phyloP scores from a whole-genome alignment of 2,888 invertebrate genomes.

The Mesochorus sp. region DNA sequence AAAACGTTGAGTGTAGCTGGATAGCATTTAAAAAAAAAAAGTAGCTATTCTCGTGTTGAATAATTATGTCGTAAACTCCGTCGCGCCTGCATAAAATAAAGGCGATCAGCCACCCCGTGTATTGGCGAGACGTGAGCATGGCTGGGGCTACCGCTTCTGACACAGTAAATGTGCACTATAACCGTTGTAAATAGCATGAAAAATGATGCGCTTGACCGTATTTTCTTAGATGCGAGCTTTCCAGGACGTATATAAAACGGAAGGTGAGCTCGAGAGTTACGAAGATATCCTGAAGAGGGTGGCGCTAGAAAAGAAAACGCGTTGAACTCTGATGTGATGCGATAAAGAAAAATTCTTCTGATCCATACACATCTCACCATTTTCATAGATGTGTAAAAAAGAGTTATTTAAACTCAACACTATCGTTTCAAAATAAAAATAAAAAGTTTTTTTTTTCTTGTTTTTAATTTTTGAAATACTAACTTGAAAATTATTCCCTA shows the following conservation, averaged over 20 bases:
- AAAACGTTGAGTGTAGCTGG: background rate
- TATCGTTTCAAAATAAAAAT: too few species aligned
- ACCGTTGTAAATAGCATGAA: constrained; percentile 48
- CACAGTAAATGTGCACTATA: constrained; percentile 28
- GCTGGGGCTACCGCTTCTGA: constrained; percentile 1
- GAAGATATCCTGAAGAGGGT: constrained; percentile 4
- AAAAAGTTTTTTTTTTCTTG: too few species aligned
- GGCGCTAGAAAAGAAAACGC: background rate
- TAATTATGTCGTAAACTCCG: background rate
- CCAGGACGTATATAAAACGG: constrained; percentile 31
- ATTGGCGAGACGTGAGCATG: background rate
- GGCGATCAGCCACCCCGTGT: background rate
- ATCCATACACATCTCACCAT: background rate
- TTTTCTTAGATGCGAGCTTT: constrained; percentile 22
- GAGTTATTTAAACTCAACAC: too few species aligned
- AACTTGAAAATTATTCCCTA: too few species aligned
- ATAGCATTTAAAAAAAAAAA: background rate
- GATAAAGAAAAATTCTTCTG: constrained; percentile 7
- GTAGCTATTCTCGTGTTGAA: background rate
- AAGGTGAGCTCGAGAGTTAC: constrained; percentile 14
- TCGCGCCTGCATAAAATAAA: background rate
- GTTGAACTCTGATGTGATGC: background rate
- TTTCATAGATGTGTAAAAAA: too few species aligned
- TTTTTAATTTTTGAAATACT: too few species aligned
- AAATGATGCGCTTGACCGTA: constrained; percentile 49